A percentile compares a stretch with the other conserved stretches of the same genome.
Conservation (phyloP, 1,140 invertebrate species). For the Orchesella cincta region DNA sequence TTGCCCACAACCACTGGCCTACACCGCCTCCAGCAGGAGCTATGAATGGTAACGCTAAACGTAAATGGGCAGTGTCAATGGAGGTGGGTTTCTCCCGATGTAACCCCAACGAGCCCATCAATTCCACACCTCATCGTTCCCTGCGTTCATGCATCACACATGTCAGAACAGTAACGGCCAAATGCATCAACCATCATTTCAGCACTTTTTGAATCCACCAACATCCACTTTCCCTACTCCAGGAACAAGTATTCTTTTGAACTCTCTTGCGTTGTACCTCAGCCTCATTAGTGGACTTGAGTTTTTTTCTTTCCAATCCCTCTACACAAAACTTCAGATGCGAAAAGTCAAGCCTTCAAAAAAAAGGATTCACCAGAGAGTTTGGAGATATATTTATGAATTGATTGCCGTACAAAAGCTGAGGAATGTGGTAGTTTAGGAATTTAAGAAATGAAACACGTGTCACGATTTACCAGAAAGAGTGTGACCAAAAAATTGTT, state of each 20-base stretch:
- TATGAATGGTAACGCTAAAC: constrained; percentile 8
- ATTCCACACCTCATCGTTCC: background rate
- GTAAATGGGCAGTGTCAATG: constrained; percentile 32
- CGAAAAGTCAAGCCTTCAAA: background rate
- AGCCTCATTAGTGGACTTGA: constrained; percentile 8
- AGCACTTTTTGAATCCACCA: constrained; percentile 21
- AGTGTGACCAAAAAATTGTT: constrained; percentile 8
- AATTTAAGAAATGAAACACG: background rate
- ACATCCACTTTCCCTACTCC: constrained; percentile 11
- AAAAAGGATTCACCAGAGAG: background rate
- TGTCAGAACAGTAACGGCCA: constrained; percentile 25
- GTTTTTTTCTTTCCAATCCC: background rate
- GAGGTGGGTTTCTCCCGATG: constrained; percentile 29
- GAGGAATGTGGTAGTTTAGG: background rate
- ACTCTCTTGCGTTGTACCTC: constrained; percentile 24
- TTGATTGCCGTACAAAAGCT: constrained; percentile 21
- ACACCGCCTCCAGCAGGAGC: too few species aligned
- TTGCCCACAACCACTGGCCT: background rate
- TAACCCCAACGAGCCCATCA: constrained; percentile 15
- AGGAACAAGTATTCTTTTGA: background rate
- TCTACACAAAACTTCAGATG: background rate
- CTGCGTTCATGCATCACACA: constrained; percentile 10
- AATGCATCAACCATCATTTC: constrained; percentile 21
- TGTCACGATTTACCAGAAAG: constrained; percentile 13
- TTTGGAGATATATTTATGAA: constrained; percentile 11